Evolutionary conservation across 2,113 vertebrate genomes (phyloP).

Genomic region (Apistogramma diplotaenia): DNA sequence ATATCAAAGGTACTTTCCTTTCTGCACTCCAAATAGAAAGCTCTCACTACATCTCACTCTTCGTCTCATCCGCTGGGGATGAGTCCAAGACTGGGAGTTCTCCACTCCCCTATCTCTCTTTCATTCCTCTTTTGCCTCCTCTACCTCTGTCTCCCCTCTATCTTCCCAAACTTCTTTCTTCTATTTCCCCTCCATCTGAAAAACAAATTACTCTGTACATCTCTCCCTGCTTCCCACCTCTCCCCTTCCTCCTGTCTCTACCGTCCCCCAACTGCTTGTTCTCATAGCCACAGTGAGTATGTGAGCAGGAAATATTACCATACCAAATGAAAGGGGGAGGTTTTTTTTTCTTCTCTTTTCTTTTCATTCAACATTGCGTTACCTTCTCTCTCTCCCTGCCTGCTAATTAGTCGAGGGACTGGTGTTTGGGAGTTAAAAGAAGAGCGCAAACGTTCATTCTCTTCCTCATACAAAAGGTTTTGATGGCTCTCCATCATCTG

Average conservation of each 20-base stretch:
- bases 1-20: constrained; percentile 51
- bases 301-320: constrained; percentile 76
- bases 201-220: constrained; percentile 52
- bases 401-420: constrained; percentile 76
- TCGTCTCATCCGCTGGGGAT: constrained; percentile 25
- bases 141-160: constrained; percentile 10
- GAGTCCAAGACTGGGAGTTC: constrained; percentile 34
- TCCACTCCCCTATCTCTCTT: constrained; percentile 1
- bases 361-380: constrained; percentile 66
- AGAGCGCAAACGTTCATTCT: constrained; percentile 58
- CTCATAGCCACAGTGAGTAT: constrained; percentile 62
- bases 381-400: constrained; percentile 65
- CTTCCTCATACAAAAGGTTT: constrained; percentile 65
- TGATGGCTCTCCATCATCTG: constrained; percentile 49
- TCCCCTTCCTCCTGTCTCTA: constrained; percentile 37
- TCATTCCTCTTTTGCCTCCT: constrained; percentile 17
- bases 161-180: constrained; percentile 37
- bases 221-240: constrained; percentile 47
- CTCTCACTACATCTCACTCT: constrained; percentile 16
- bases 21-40: constrained; percentile 37
- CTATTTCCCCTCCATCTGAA: constrained; percentile 19
- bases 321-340: constrained; percentile 70
- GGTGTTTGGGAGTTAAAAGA: constrained; percentile 70
- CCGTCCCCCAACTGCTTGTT: constrained; percentile 61
- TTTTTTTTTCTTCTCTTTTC: constrained; percentile 61